These are phyloP conservation scores for Hormaphis cornu DNA, from an alignment of 1,140 invertebrate genomes.

Conservation along the genomic window DNA sequence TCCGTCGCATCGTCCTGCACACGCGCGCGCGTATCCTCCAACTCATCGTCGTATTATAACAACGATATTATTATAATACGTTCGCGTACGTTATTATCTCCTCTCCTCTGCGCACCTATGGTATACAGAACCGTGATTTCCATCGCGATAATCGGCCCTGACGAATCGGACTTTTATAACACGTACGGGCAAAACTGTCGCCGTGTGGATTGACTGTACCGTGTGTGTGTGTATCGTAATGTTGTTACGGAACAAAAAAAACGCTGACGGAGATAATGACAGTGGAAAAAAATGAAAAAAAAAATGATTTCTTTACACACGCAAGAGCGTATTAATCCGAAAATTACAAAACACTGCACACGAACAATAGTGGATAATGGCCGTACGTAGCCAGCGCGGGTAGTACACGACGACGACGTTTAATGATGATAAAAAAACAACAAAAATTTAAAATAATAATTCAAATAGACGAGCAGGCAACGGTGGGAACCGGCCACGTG, in stretches of 20 bases:
- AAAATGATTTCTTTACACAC: conserved; percentile 25
- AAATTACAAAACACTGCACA: not conserved
- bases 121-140: conserved; percentile 31
- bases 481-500: conserved; percentile 30
- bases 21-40: too few species aligned
- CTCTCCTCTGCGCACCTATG: too few species aligned
- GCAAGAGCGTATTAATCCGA: not conserved
- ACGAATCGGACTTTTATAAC: conserved; percentile 29
- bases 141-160: conserved; percentile 28
- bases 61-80: too few species aligned
- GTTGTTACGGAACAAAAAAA: too few species aligned
- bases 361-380: conserved; percentile 12
- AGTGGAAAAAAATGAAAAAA: conserved; percentile 4
- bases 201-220: too few species aligned
- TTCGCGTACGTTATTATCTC: too few species aligned
- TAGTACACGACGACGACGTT: conserved; percentile 29
- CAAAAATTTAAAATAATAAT: conserved; percentile 18
- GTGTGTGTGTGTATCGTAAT: too few species aligned
- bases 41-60: too few species aligned
- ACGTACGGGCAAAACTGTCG: conserved; percentile 17
- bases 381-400: too few species aligned
- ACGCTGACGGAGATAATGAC: not conserved
- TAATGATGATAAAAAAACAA: conserved; percentile 20
- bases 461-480: conserved; percentile 22
- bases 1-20: too few species aligned